A percentile compares a stretch with the other conserved stretches of the same genome.
Conservation (phyloP, 2,888 invertebrate genomes). For the Brachylomia viminalis region DNA sequence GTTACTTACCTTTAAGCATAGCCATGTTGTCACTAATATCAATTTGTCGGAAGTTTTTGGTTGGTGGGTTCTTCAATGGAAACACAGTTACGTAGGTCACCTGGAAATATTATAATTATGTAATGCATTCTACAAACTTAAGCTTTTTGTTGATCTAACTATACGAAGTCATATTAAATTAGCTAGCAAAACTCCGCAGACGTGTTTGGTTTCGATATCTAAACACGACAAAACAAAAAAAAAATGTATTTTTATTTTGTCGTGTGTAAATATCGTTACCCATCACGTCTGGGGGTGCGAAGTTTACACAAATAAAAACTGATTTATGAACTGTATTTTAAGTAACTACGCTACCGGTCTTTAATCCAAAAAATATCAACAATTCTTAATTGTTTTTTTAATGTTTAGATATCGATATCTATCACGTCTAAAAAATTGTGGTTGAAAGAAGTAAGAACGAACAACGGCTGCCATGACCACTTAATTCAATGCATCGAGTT, state of each 20-base stretch:
- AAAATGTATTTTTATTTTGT: background rate
- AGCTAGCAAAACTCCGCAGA: background rate
- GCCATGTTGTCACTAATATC: slow-evolving; percentile 63
- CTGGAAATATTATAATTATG: slow-evolving; percentile 39
- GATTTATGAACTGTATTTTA: background rate
- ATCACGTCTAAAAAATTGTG: background rate
- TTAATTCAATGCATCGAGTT: background rate
- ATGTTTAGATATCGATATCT: no score
- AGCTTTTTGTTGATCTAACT: background rate
- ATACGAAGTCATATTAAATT: background rate
- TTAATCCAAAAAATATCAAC: no score
- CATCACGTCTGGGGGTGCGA: background rate
- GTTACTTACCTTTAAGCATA: slow-evolving; percentile 22
- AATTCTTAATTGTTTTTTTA: no score
- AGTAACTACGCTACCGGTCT: no score
- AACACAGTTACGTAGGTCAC: slow-evolving; percentile 64
- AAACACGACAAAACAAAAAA: background rate
- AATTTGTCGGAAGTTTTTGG: slow-evolving; percentile 66
- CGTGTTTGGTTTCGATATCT: background rate
- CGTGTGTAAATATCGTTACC: no score
- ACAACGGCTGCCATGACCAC: background rate
- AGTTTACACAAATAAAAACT: background rate
- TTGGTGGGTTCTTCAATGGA: slow-evolving; percentile 62
- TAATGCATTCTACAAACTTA: no score
- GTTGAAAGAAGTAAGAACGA: background rate